Percentiles rank a stretch among this genome's conserved stretches.
Evolutionary conservation across 23 tunicate genomes (phyloP).

Genomic region (Halocynthia roretzi): DNA sequence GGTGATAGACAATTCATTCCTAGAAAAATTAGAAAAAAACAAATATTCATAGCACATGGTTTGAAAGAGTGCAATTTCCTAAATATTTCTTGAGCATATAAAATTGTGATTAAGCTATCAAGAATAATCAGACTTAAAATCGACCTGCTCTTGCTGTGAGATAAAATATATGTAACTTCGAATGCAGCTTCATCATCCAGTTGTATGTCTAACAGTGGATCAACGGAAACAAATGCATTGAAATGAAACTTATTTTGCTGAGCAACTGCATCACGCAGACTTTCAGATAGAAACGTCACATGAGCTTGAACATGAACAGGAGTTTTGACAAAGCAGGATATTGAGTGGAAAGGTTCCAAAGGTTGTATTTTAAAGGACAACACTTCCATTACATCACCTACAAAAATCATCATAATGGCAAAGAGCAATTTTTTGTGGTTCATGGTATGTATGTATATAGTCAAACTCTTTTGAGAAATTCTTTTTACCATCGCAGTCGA

Average conservation of each 20-base stretch:
- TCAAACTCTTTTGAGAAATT: not conserved
- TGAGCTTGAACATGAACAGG: not conserved
- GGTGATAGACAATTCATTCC: too few species aligned
- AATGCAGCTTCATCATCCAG: not conserved
- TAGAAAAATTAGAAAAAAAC: too few species aligned
- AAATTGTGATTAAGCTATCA: not conserved
- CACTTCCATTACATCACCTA: slow-evolving; percentile 4
- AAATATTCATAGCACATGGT: too few species aligned
- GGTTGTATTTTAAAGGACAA: not conserved
- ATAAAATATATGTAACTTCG: not conserved
- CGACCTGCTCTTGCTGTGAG: not conserved
- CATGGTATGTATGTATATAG: too few species aligned
- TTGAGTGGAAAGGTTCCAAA: not conserved
- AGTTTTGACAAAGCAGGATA: slow-evolving; percentile 14
- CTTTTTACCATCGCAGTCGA: slow-evolving; percentile 6
- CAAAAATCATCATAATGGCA: not conserved
- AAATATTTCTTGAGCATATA: not conserved
- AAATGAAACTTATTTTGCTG: not conserved
- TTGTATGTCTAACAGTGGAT: slow-evolving; percentile 1
- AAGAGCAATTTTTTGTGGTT: not conserved
- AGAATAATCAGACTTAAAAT: not conserved
- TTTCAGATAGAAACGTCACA: not conserved
- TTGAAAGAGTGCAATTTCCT: not conserved
- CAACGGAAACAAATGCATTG: slow-evolving; percentile 4
- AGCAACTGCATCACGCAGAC: not conserved